A percentile compares a stretch with the other conserved stretches of the same genome.
Conservation (phyloP, 2,797 vertebrate genomes). For the Distichodus sexfasciatus region DNA sequence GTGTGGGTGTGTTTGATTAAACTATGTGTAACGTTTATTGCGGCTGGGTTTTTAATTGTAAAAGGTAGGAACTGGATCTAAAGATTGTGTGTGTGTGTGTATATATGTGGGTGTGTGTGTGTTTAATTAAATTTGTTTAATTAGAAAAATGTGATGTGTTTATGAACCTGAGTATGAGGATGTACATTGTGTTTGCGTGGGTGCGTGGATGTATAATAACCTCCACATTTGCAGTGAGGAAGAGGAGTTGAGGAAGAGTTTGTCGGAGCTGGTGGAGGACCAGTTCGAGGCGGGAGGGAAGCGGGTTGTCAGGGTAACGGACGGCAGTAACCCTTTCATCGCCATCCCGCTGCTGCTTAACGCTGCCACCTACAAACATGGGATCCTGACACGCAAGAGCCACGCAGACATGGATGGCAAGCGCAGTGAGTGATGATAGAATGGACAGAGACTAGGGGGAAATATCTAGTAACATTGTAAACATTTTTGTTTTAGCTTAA, state of each 20-base stretch:
- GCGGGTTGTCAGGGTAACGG: constrained; percentile 89
- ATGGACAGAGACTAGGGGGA: not conserved
- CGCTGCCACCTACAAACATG: constrained; percentile 93
- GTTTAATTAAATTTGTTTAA: not conserved
- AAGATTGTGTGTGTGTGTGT: constrained; percentile 40
- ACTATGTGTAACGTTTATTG: constrained; percentile 39
- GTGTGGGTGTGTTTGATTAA: constrained; percentile 6
- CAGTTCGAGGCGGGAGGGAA: constrained; percentile 88
- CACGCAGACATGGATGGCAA: constrained; percentile 97
- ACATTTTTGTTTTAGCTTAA: too few species aligned
- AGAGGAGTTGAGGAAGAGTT: constrained; percentile 93
- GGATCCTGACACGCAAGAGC: constrained; percentile 90
- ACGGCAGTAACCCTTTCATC: constrained; percentile 94
- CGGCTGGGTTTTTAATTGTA: too few species aligned
- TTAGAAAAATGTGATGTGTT: too few species aligned
- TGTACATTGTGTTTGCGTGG: too few species aligned
- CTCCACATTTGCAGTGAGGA: constrained; percentile 79
- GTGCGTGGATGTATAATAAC: constrained; percentile 19
- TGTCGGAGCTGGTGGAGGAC: constrained; percentile 95
- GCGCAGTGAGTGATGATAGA: constrained; percentile 79
- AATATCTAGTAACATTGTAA: too few species aligned
- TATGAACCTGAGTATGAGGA: too few species aligned
- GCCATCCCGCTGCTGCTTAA: constrained; percentile 90
- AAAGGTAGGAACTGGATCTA: constrained; percentile 13
- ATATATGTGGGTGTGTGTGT: not conserved